A percentile compares a stretch with the other conserved stretches of the same genome.
Evolutionary conservation across 53 echinoderm and acorn worm genomes (phyloP).

Genomic region (Temnopleurus reevesii): DNA sequence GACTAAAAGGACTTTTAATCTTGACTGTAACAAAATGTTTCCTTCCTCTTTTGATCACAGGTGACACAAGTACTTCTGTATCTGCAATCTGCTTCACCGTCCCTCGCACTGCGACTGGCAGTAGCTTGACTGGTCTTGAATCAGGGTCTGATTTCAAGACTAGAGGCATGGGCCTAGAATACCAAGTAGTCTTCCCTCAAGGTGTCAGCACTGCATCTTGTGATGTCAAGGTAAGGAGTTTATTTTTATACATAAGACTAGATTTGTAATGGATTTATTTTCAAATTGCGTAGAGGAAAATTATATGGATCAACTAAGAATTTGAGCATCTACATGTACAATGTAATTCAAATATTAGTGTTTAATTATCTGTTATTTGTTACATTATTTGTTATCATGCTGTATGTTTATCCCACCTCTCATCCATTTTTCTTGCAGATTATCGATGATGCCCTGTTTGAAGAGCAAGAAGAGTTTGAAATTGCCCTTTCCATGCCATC

Average conservation of each 20-base stretch:
- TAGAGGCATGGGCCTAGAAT: constrained; percentile 81
- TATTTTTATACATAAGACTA: too few species aligned
- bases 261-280: too few species aligned
- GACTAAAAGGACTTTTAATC: too few species aligned
- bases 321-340: too few species aligned
- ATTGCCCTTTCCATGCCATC: constrained; percentile 91
- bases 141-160: constrained; percentile 97
- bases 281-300: too few species aligned
- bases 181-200: constrained; percentile 90
- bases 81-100: constrained; percentile 91
- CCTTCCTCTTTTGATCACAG: constrained; percentile 40
- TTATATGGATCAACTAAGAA: too few species aligned
- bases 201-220: constrained; percentile 89
- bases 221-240: constrained; percentile 88
- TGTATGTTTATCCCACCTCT: neutral
- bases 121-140: constrained; percentile 86
- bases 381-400: neutral
- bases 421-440: constrained; percentile 56
- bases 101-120: constrained; percentile 80
- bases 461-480: constrained; percentile 94
- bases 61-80: constrained; percentile 82
- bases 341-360: neutral
- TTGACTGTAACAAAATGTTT: neutral
- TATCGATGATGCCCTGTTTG: constrained; percentile 95
- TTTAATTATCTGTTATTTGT: neutral